Percentiles rank a stretch among this genome's conserved stretches.
Evolutionary conservation across 2,888 invertebrate species (phyloP).

Genomic region (Campoletis raptor): DNA sequence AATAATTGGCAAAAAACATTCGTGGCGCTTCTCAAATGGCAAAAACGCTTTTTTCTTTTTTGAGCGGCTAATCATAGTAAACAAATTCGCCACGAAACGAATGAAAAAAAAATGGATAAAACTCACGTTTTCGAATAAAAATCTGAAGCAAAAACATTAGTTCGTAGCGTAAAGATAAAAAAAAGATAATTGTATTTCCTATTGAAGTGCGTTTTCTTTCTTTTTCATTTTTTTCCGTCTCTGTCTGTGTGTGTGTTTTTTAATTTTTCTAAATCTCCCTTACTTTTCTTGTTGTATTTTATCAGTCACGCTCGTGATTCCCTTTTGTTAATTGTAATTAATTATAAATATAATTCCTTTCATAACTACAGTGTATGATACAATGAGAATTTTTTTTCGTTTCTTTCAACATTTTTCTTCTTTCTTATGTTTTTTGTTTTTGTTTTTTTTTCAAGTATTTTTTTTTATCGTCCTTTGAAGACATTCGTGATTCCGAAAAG

Average conservation of each 20-base stretch:
- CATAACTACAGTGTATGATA: conserved; percentile 80
- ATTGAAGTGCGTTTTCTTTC: conserved; percentile 29
- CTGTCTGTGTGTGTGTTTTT: conserved; percentile 12
- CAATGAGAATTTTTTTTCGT: conserved; percentile 75
- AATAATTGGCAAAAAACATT: conserved; percentile 33
- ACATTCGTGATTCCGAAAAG: conserved; percentile 58
- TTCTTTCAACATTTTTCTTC: not conserved
- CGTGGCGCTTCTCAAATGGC: not conserved
- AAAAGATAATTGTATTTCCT: conserved; percentile 35
- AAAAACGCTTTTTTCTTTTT: conserved; percentile 35
- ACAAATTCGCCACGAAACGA: conserved; percentile 27
- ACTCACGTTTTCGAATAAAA: conserved; percentile 39
- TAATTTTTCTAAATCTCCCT: not conserved
- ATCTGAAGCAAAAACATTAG: conserved; percentile 47
- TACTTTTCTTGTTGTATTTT: not conserved
- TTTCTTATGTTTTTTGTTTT: not conserved
- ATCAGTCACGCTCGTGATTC: conserved; percentile 68
- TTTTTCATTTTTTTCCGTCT: conserved; percentile 6
- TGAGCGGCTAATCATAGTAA: conserved; percentile 39
- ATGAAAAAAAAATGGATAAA: not conserved
- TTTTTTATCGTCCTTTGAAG: conserved; percentile 69
- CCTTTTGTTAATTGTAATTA: conserved; percentile 70
- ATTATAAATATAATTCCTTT: conserved; percentile 82
- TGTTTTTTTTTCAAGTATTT: not conserved
- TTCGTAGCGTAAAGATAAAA: conserved; percentile 57